These are phyloP conservation scores for Leistus spinibarbis DNA, from an alignment of 2,888 invertebrate species.

Conservation along the genomic window DNA sequence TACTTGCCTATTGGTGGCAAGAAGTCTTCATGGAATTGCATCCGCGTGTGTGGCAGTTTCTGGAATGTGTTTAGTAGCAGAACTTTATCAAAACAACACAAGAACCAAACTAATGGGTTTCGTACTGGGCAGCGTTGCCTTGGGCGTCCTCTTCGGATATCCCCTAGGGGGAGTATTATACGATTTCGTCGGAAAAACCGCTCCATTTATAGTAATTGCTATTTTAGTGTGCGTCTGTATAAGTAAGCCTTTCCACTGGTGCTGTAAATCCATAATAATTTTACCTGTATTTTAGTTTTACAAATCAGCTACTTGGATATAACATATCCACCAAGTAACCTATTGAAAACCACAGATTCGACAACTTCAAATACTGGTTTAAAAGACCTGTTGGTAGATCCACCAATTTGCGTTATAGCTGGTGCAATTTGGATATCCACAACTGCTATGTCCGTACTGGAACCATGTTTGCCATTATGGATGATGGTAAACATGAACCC, in stretches of 20 bases:
- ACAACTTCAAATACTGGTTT: constrained; percentile 50
- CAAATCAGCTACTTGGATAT: constrained; percentile 26
- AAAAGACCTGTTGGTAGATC: constrained; percentile 65
- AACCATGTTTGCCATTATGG: constrained; percentile 85
- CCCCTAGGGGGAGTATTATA: constrained; percentile 81
- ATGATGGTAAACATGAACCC: constrained; percentile 70
- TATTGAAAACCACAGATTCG: not conserved
- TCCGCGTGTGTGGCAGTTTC: constrained; percentile 81
- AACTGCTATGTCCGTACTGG: constrained; percentile 80
- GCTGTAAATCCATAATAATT: not conserved
- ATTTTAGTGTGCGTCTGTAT: constrained; percentile 62
- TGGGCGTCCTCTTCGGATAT: constrained; percentile 82
- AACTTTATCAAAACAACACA: constrained; percentile 60
- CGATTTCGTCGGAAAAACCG: constrained; percentile 74
- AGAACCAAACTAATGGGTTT: constrained; percentile 78
- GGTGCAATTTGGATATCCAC: constrained; percentile 79
- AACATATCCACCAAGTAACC: not conserved
- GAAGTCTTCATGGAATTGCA: constrained; percentile 80
- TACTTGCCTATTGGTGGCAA: constrained; percentile 70
- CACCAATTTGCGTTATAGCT: constrained; percentile 66
- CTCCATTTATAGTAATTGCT: constrained; percentile 75
- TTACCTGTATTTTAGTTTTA: constrained; percentile 6
- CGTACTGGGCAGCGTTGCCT: constrained; percentile 78
- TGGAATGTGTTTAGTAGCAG: constrained; percentile 81
- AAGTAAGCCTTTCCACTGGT: constrained; percentile 50